Conservation (phyloP, 2,888 invertebrate genomes). For the Cactoblastis cactorum region DNA sequence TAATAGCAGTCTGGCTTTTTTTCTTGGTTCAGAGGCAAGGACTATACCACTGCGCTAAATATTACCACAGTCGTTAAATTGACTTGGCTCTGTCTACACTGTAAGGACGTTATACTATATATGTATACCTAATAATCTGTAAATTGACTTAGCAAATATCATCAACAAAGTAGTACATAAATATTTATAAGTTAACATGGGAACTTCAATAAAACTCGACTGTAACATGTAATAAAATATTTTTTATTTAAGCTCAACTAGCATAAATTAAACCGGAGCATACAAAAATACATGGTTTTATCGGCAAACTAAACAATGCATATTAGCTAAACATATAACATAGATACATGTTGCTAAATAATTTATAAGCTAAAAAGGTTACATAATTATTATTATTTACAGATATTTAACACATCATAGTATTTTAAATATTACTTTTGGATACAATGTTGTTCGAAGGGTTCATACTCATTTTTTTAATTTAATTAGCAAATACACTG, state of each 20-base stretch:
- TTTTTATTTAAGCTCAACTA: slow-evolving; percentile 67
- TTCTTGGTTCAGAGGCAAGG: no score
- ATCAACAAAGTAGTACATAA: no score
- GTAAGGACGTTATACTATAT: no score
- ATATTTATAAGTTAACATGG: neutral
- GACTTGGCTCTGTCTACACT: no score
- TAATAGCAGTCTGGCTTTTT: no score
- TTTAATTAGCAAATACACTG: neutral
- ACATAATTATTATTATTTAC: slow-evolving; percentile 19
- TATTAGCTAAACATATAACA: slow-evolving; percentile 28
- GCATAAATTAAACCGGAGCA: slow-evolving; percentile 52
- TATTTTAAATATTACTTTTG: neutral
- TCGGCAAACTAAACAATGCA: slow-evolving; percentile 34
- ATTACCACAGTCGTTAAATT: no score
- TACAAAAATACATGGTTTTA: slow-evolving; percentile 35
- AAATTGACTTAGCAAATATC: no score
- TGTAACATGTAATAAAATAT: slow-evolving; percentile 26
- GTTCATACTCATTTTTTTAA: no score
- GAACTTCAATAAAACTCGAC: slow-evolving; percentile 19
- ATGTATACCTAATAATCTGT: no score
- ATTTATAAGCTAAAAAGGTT: slow-evolving; percentile 10
- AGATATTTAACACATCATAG: neutral
- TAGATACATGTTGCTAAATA: slow-evolving; percentile 7
- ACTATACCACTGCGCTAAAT: no score
- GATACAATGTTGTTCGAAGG: no score